These are phyloP conservation scores for Spea multiplicata DNA, from an alignment of 2,113 vertebrate genomes.

Conservation along the genomic window DNA sequence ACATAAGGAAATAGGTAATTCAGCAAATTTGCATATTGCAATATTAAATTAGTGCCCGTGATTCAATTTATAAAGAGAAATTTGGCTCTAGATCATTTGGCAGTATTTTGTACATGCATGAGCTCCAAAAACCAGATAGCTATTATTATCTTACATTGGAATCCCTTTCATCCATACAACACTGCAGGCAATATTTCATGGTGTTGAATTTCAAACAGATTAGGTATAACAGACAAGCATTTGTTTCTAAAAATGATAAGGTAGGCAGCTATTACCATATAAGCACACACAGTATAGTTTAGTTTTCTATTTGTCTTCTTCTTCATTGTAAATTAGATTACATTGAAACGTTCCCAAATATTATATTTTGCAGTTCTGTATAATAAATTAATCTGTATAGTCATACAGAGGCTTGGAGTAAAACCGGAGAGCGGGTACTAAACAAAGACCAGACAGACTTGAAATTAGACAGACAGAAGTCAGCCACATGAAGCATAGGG, in stretches of 20 bases:
- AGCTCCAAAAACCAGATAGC: neutral
- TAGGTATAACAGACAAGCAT: neutral
- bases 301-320: too few relatives aligned
- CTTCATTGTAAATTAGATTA: too few relatives aligned
- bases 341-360: too few relatives aligned
- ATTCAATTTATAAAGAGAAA: neutral
- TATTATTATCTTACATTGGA: neutral
- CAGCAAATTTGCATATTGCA: too few relatives aligned
- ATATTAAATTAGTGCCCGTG: neutral
- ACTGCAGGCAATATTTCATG: neutral
- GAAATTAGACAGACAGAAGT: too few relatives aligned
- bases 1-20: too few relatives aligned
- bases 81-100: neutral
- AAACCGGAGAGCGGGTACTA: too few relatives aligned
- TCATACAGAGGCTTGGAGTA: too few relatives aligned
- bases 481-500: too few relatives aligned
- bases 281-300: neutral
- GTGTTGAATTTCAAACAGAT: neutral
- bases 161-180: neutral
- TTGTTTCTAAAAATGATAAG: neutral
- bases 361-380: too few relatives aligned
- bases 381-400: too few relatives aligned
- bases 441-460: too few relatives aligned
- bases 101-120: neutral
- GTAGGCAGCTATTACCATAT: neutral